Evolutionary conservation across 2,888 invertebrate genomes (phyloP).

Genomic region (Spodoptera exigua): DNA sequence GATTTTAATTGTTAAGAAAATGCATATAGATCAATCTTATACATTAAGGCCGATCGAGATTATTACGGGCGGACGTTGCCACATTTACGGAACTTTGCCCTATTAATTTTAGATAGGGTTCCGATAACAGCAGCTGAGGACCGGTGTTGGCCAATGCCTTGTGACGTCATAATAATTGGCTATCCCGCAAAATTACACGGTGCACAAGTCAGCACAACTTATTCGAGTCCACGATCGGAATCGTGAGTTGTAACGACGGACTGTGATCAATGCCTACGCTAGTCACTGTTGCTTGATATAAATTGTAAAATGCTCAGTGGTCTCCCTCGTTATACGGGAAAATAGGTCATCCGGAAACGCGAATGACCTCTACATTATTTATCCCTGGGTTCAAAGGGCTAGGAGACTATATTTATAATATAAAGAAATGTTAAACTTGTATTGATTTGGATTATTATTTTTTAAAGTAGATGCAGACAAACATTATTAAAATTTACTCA

Average conservation of each 20-base stretch:
- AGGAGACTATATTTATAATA: conserved; percentile 26
- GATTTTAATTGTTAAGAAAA: conserved; percentile 41
- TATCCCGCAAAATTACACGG: conserved; percentile 64
- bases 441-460: conserved; percentile 2
- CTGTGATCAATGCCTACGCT: conserved; percentile 46
- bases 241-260: conserved; percentile 50
- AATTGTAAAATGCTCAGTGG: conserved; percentile 40
- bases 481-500: background rate
- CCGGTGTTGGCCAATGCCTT: conserved; percentile 52
- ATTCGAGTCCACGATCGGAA: conserved; percentile 58
- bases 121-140: conserved; percentile 55
- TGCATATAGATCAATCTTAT: conserved; percentile 46
- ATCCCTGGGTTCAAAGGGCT: conserved; percentile 34
- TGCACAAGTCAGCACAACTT: conserved; percentile 58
- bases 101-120: conserved; percentile 72
- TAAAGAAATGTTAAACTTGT: background rate
- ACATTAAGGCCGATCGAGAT: conserved; percentile 44
- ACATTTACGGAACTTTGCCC: conserved; percentile 72
- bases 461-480: too few species aligned
- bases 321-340: conserved; percentile 43
- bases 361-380: conserved; percentile 30
- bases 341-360: conserved; percentile 57
- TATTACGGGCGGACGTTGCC: conserved; percentile 49
- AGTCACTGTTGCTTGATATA: conserved; percentile 45
- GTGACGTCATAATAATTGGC: conserved; percentile 66